Percentiles rank a stretch among this genome's conserved stretches.
Conservation (phyloP, 2,888 invertebrate genomes). For the Epirrita christyi region DNA sequence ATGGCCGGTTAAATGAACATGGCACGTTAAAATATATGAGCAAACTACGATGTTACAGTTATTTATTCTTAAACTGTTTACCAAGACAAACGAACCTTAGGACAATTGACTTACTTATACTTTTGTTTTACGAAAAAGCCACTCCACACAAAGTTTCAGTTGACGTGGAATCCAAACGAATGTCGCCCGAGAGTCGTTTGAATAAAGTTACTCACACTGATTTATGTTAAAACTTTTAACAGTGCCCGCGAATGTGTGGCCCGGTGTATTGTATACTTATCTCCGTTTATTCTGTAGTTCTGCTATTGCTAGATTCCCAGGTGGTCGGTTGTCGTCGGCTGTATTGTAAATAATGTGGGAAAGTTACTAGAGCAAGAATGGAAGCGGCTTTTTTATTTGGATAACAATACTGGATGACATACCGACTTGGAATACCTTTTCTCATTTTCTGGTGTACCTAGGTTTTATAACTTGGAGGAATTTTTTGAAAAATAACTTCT, state of each 20-base stretch:
- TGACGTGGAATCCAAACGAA: constrained; percentile 77
- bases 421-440: constrained; percentile 46
- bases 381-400: constrained; percentile 14
- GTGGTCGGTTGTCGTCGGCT: constrained; percentile 48
- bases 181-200: constrained; percentile 83
- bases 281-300: constrained; percentile 60
- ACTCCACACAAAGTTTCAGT: constrained; percentile 57
- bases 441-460: constrained; percentile 14
- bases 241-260: constrained; percentile 64
- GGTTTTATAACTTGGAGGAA: no score
- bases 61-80: no score
- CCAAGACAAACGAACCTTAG: no score
- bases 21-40: no score
- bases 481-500: no score
- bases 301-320: constrained; percentile 65
- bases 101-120: no score
- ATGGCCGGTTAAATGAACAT: no score
- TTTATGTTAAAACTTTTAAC: constrained; percentile 79
- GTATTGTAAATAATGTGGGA: constrained; percentile 45
- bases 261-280: constrained; percentile 68
- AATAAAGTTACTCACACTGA: constrained; percentile 80
- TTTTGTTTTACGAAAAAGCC: constrained; percentile 19
- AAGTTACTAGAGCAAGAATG: constrained; percentile 34
- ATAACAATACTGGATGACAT: constrained; percentile 49
- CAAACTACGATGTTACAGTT: no score